phyloP scores from a whole-genome alignment of 2,113 vertebrate genomes.

The Anarrhichthys ocellatus region DNA sequence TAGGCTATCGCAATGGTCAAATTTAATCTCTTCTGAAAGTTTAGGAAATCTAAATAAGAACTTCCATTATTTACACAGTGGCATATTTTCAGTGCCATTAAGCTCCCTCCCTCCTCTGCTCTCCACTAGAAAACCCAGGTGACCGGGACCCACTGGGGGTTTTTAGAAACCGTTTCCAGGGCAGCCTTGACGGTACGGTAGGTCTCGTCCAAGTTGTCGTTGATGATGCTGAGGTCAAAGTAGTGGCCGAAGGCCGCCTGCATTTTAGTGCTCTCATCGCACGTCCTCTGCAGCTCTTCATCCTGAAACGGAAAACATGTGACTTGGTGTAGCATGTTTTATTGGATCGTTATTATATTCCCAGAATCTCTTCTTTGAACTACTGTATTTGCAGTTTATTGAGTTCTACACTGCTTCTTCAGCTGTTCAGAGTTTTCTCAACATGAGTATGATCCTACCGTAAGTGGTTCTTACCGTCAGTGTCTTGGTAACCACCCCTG shows the following conservation, averaged over 20 bases:
- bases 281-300: constrained; percentile 88
- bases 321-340: not conserved
- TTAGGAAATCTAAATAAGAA: not conserved
- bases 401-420: not conserved
- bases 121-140: constrained; percentile 92
- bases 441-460: not conserved
- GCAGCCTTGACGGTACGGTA: constrained; percentile 88
- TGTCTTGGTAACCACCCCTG: constrained; percentile 88
- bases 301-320: constrained; percentile 81
- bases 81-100: not conserved
- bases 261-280: constrained; percentile 91
- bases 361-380: not conserved
- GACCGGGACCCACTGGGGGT: constrained; percentile 95
- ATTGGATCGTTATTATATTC: not conserved
- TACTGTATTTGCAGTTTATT: not conserved
- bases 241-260: constrained; percentile 91
- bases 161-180: constrained; percentile 87
- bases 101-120: not conserved
- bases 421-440: no score
- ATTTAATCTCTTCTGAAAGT: not conserved
- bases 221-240: constrained; percentile 93
- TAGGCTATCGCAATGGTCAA: not conserved
- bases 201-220: constrained; percentile 91
- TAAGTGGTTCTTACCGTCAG: constrained; percentile 82
- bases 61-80: constrained; percentile 3